Percentiles rank a stretch among this genome's conserved stretches.
Evolutionary conservation across 2,888 invertebrate genomes (phyloP).

Genomic region (Campopleginae sp.): DNA sequence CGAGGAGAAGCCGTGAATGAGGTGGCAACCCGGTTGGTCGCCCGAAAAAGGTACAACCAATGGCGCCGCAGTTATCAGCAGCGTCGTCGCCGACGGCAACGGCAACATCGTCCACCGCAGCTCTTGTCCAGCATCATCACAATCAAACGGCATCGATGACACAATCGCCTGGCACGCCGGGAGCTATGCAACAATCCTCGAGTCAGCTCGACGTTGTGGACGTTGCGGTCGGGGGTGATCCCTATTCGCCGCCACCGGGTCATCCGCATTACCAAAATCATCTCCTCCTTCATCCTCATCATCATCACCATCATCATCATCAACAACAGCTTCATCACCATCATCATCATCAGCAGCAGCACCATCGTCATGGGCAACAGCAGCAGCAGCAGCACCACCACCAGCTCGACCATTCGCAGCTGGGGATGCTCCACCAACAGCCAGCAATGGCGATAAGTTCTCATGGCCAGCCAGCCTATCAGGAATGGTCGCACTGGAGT

Average conservation of each 20-base stretch:
- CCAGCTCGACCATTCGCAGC: slow-evolving; percentile 48
- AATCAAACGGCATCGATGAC: slow-evolving; percentile 54
- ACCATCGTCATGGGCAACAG: slow-evolving; percentile 76
- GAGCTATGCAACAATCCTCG: slow-evolving; percentile 64
- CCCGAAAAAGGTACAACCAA: slow-evolving; percentile 83
- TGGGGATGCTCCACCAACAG: slow-evolving; percentile 75
- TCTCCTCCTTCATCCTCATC: slow-evolving; percentile 77
- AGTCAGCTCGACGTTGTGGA: slow-evolving; percentile 75
- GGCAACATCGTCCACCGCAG: slow-evolving; percentile 71
- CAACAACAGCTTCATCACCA: slow-evolving; percentile 62
- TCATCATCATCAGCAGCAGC: slow-evolving; percentile 72
- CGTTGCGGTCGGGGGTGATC: slow-evolving; percentile 78
- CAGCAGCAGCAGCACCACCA: slow-evolving; percentile 69
- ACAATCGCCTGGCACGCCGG: slow-evolving; percentile 59
- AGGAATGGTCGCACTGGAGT: slow-evolving; percentile 72
- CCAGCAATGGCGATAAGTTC: slow-evolving; percentile 69
- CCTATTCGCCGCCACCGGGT: slow-evolving; percentile 84
- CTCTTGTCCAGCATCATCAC: slow-evolving; percentile 42
- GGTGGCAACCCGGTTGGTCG: slow-evolving; percentile 85
- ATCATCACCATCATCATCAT: slow-evolving; percentile 74
- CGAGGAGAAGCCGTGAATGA: slow-evolving; percentile 96
- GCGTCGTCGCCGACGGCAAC: slow-evolving; percentile 66
- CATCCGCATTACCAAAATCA: slow-evolving; percentile 81
- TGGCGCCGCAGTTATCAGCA: slow-evolving; percentile 71
- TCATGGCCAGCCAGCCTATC: slow-evolving; percentile 71